Evolutionary conservation across 2,797 vertebrate species (phyloP).

Genomic region (Leptoclinus maculatus): DNA sequence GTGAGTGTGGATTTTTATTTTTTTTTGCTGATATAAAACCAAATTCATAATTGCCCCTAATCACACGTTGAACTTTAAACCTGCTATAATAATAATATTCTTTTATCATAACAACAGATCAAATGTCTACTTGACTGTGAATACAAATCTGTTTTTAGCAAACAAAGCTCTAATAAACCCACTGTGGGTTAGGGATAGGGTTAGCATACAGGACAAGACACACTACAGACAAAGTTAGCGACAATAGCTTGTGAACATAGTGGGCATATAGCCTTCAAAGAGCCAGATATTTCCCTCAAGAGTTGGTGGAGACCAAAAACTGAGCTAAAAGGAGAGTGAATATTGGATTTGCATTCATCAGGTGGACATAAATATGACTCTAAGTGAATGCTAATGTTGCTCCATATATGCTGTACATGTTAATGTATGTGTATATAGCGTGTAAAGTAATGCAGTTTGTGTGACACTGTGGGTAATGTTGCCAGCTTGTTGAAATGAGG

Average conservation of each 20-base stretch:
- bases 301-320: background rate
- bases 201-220: background rate
- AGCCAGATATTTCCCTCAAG: background rate
- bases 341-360: background rate
- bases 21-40: background rate
- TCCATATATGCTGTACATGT: background rate
- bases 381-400: background rate
- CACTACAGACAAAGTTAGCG: background rate
- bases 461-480: background rate
- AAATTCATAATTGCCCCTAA: slow-evolving; percentile 7
- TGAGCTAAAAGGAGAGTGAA: background rate
- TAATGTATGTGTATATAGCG: background rate
- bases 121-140: background rate
- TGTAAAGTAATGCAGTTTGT: background rate
- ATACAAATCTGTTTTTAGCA: slow-evolving; percentile 3
- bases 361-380: background rate
- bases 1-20: background rate
- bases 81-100: background rate
- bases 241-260: background rate
- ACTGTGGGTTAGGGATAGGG: background rate
- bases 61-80: slow-evolving; percentile 12
- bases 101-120: background rate
- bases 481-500: background rate
- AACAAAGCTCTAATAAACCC: background rate
- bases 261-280: background rate